These are phyloP conservation scores for Lepidurus packardi DNA, from an alignment of 1,140 invertebrate species.

Conservation along the genomic window DNA sequence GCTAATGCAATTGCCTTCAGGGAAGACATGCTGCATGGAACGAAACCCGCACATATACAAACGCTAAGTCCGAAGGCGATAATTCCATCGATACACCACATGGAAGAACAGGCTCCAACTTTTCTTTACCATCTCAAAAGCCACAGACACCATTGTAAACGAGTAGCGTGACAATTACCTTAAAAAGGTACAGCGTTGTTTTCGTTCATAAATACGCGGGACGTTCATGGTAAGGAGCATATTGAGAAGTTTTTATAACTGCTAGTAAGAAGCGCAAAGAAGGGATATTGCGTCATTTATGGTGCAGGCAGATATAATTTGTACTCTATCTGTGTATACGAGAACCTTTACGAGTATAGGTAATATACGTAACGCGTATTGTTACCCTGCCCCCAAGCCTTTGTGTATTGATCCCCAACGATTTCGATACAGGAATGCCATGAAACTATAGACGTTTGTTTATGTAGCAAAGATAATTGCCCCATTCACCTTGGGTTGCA, in stretches of 20 bases:
- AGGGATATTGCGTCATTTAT: too few relatives aligned
- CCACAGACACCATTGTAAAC: too few relatives aligned
- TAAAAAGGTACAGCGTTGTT: too few relatives aligned
- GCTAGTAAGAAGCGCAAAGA: too few relatives aligned
- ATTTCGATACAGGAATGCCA: neutral
- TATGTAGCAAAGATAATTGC: neutral
- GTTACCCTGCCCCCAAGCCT: neutral
- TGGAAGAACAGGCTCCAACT: neutral
- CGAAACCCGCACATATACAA: neutral
- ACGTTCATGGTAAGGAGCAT: too few relatives aligned
- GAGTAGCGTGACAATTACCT: too few relatives aligned
- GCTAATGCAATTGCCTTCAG: neutral
- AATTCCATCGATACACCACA: neutral
- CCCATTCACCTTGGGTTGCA: neutral
- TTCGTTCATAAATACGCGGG: too few relatives aligned
- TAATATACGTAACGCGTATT: slow-evolving; percentile 1
- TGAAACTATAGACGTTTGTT: neutral
- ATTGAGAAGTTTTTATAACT: too few relatives aligned
- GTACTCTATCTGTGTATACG: too few relatives aligned
- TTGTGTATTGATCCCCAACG: neutral
- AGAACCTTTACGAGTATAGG: neutral
- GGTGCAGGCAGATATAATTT: too few relatives aligned
- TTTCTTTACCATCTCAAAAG: too few relatives aligned
- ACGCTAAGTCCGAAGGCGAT: neutral
- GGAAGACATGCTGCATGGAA: neutral